phyloP scores from a whole-genome alignment of 2,113 vertebrate genomes.

The Cranoglanis bouderius region DNA sequence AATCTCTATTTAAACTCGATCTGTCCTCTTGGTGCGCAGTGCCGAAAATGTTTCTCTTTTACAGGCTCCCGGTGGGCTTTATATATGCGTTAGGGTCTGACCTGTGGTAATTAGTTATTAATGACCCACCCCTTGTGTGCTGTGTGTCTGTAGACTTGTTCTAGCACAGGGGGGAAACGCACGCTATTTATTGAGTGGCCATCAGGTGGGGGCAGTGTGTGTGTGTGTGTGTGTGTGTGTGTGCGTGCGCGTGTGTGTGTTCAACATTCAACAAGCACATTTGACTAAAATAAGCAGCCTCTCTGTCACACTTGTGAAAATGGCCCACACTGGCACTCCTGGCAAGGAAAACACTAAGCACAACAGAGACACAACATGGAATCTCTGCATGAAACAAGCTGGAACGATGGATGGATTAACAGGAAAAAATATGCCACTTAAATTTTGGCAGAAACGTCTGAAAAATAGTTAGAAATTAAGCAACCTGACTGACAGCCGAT shows the following conservation, averaged over 20 bases:
- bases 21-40: slow-evolving; percentile 27
- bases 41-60: slow-evolving; percentile 54
- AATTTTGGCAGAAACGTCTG: background rate
- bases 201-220: slow-evolving; percentile 53
- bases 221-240: slow-evolving; percentile 27
- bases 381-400: slow-evolving; percentile 47
- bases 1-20: background rate
- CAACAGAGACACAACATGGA: slow-evolving; percentile 39
- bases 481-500: background rate
- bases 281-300: slow-evolving; percentile 57
- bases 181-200: slow-evolving; percentile 65
- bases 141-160: slow-evolving; percentile 69
- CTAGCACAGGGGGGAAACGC: slow-evolving; percentile 63
- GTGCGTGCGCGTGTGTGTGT: slow-evolving; percentile 4
- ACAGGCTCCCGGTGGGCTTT: slow-evolving; percentile 72
- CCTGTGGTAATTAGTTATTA: slow-evolving; percentile 89
- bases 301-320: slow-evolving; percentile 31
- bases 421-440: slow-evolving; percentile 11
- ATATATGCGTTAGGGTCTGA: slow-evolving; percentile 78
- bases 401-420: slow-evolving; percentile 25
- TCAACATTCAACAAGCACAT: slow-evolving; percentile 39
- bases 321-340: slow-evolving; percentile 32
- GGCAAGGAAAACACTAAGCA: slow-evolving; percentile 23
- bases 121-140: slow-evolving; percentile 83
- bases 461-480: background rate